Percentiles rank a stretch among this genome's conserved stretches.
phyloP scores from a whole-genome alignment of 2,113 vertebrate genomes.

The Corvus cornix region DNA sequence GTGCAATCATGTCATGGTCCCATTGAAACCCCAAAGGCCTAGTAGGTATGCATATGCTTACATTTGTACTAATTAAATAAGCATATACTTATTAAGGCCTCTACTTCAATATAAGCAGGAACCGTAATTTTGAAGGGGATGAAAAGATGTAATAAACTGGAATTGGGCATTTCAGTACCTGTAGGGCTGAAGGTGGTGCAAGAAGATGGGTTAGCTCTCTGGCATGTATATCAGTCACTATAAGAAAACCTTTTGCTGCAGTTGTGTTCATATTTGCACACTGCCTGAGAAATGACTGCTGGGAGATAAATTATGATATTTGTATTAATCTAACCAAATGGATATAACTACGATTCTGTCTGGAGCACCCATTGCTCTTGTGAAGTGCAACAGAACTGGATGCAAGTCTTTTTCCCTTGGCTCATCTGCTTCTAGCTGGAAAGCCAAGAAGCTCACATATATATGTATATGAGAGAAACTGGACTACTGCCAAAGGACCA shows the following conservation, averaged over 20 bases:
- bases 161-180: background rate
- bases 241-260: background rate
- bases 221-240: background rate
- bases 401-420: background rate
- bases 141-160: background rate
- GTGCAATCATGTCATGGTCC: background rate
- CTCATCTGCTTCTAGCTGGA: background rate
- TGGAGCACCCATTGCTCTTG: background rate
- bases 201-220: background rate
- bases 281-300: background rate
- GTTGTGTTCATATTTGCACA: background rate
- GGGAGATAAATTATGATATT: background rate
- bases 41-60: background rate
- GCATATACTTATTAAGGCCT: background rate
- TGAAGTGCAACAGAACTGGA: background rate
- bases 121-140: background rate
- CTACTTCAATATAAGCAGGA: background rate
- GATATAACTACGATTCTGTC: background rate
- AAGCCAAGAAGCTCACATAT: background rate
- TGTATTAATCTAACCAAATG: background rate
- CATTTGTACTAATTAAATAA: background rate
- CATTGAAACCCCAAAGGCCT: background rate
- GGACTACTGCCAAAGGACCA: background rate
- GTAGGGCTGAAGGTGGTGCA: background rate
- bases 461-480: background rate